Base-by-base conservation (phyloP, 1,140 invertebrate species). In the Neodiprion fabricii region DNA sequence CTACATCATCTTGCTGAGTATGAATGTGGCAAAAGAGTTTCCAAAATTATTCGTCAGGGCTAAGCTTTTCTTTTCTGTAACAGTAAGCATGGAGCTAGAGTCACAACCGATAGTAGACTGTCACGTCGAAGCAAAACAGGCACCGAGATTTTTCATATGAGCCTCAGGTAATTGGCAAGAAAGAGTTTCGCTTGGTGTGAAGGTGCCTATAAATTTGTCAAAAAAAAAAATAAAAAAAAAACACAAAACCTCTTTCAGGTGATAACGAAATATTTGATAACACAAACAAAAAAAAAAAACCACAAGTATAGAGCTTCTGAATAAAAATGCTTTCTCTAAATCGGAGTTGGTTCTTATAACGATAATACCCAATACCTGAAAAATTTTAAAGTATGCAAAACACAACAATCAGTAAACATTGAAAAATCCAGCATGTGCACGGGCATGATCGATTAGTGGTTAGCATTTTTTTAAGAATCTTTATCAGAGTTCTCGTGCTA, bases 71-170 rank as follows among this genome's bases (percentile, higher is more conserved):
- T 12, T 84, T 84, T 85, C 78, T 85, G 78, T 78, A 81, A 81
- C 77, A 85, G 85, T 84, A 81, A 78, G 78, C 77, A 81, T 75
- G 80, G 79, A 65, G 79, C 79, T 74, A 84, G 80, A 69, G 72
- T 80, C 76, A 82, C 76, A 23, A 80, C 74, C 75, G 77, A 76
- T 82, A 84, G 73, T 83, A 85, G 81, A 85, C 78, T 76, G 76
- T 82, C 78, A 73, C 81, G 79, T 82, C 83, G 84, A 85, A 86
- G 86, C 81, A 87, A 88, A 88, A 86, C 85, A 76, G 87, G 86
- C 81, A 87, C 84, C 78, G 87, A 89, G 81, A 85, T 88, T 84
- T 89, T 89, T 82, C 84, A 83, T 86, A 89, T 89, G 87, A 87
- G 84, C 81, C 84, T 89, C 83, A 89, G 87, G 87, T 89, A 88